Evolutionary conservation across 1,140 invertebrate species (phyloP).

Genomic region (Sminthurides bifidus): DNA sequence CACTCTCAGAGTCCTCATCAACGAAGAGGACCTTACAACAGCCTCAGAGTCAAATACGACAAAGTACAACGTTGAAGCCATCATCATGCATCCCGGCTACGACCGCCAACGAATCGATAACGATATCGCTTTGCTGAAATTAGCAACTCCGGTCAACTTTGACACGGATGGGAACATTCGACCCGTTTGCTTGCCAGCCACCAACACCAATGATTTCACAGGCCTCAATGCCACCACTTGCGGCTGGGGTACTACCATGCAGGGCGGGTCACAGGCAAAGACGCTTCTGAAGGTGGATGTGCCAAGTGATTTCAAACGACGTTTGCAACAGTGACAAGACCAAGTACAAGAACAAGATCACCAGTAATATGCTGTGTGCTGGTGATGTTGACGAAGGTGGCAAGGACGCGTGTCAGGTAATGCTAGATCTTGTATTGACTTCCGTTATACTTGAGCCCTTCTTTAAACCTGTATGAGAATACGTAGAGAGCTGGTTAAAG

Average conservation of each 20-base stretch:
- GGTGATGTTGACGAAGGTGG: constrained; percentile 59
- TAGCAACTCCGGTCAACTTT: constrained; percentile 14
- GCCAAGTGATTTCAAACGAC: constrained; percentile 30
- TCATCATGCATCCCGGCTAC: constrained; percentile 49
- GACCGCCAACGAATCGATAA: constrained; percentile 19
- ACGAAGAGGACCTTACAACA: constrained; percentile 20
- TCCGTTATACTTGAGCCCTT: not conserved
- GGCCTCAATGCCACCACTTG: constrained; percentile 11
- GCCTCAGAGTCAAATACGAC: constrained; percentile 33
- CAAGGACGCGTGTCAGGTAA: constrained; percentile 66
- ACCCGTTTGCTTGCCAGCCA: constrained; percentile 22
- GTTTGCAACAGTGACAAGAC: constrained; percentile 28
- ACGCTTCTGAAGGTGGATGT: constrained; percentile 31
- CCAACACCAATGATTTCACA: constrained; percentile 19
- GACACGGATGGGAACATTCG: constrained; percentile 3
- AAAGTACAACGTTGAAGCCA: constrained; percentile 41
- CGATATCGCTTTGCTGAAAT: constrained; percentile 21
- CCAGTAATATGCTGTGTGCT: constrained; percentile 52
- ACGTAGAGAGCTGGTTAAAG: not conserved
- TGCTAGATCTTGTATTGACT: not conserved
- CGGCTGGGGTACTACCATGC: constrained; percentile 52
- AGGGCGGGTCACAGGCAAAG: constrained; percentile 31
- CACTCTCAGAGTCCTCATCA: constrained; percentile 16
- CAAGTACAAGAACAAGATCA: constrained; percentile 27
- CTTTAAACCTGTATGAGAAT: no score